Conservation (phyloP, 2,113 vertebrate species). For the Lucifuga dentata region DNA sequence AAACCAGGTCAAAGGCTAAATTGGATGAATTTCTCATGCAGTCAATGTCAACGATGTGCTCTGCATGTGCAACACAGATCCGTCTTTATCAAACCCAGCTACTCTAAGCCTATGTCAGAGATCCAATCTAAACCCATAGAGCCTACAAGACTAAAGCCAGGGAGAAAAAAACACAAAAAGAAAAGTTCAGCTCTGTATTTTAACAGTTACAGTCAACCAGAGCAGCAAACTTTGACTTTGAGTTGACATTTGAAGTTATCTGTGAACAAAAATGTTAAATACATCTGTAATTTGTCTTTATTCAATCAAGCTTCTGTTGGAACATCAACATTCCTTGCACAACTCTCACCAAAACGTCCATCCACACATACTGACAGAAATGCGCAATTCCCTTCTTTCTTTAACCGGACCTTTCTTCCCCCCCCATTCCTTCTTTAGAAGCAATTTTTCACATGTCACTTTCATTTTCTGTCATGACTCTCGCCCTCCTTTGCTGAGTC, state of each 20-base stretch:
- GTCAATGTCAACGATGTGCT: slow-evolving; percentile 33
- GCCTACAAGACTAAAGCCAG: slow-evolving; percentile 14
- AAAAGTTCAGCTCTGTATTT: no score
- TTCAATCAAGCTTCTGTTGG: no score
- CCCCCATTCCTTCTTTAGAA: slow-evolving; percentile 1
- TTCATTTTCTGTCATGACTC: slow-evolving; percentile 51
- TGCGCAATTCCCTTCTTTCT: slow-evolving; percentile 8
- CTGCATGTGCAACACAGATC: slow-evolving; percentile 2
- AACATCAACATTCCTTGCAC: background rate
- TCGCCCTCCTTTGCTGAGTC: slow-evolving; percentile 12
- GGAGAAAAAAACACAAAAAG: background rate
- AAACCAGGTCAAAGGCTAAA: slow-evolving; percentile 28
- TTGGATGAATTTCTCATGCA: slow-evolving; percentile 16
- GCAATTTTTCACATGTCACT: slow-evolving; percentile 57
- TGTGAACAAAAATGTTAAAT: no score
- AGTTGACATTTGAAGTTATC: no score
- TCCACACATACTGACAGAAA: no score
- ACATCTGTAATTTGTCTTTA: no score
- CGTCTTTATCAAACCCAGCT: slow-evolving; percentile 20
- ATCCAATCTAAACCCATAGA: background rate
- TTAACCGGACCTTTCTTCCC: slow-evolving; percentile 12
- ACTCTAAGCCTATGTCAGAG: no score
- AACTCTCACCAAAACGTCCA: no score
- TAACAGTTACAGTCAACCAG: no score
- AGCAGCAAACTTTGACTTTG: no score